Base-by-base conservation (phyloP, 2,888 invertebrate species). In the Venusia cambrica region DNA sequence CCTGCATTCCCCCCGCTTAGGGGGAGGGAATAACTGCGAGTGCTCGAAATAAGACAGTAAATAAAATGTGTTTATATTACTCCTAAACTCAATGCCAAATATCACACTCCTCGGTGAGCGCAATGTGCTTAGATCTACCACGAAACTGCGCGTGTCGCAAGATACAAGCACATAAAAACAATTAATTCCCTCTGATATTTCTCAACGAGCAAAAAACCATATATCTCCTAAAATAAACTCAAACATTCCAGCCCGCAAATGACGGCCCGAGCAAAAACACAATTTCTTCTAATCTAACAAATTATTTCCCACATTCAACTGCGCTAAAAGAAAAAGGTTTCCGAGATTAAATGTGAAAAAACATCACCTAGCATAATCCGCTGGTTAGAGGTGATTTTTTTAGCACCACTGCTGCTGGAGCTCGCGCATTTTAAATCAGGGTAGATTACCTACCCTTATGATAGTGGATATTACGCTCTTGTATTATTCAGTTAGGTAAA, bases 311-410 rank as follows among this genome's bases (percentile, higher is more conserved):
- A 8, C 7, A 22, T 10, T 17, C 5, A 15, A 16, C 8, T 16
- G 28, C 22, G 3, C 7, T 20, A 17, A 15, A 15, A 7, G 14
- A 13, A 29, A 27, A 32, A 33, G 14, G 26, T 38, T 25, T 30
- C 17, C 6, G 7, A 28, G 34, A 29, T 31, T 24, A 38, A 44
- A 41, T 27, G 27, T 17, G 13, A 30, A 37, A 32, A 40, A 48
- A 41, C 36, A 34, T 33, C 20, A 19, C 16, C 9, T 5, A 30
- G 29, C 18, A 43, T 45, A 45, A 49, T 44, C 41, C 31, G 38
- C 41, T 43, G 45, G 48, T 45, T 47, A 47, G 28, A 46, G 27
- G 24, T 37, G 35, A 45, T 48, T 37, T 35, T 46, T 43, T 29
- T 32, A 22, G 22, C 31, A 29, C 26, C 39, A 31, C 21, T 21